Percentiles rank a stretch among this genome's conserved stretches.
phyloP scores from a whole-genome alignment of 1,140 invertebrate species.

The Cotesia typhae region DNA sequence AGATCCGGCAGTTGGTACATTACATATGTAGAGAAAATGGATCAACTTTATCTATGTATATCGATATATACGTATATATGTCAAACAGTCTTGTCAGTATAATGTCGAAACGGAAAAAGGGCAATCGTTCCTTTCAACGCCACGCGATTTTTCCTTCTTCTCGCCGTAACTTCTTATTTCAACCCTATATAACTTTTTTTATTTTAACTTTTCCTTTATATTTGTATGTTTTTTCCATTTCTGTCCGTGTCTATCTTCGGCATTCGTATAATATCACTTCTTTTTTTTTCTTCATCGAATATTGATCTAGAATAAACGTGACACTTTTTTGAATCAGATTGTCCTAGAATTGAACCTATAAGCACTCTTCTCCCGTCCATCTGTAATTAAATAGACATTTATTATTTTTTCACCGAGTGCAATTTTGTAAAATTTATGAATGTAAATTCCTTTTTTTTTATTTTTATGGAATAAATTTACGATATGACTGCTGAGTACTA shows the following conservation, averaged over 20 bases:
- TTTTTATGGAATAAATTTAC: no score
- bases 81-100: no score
- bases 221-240: neutral
- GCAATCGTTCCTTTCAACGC: conserved; percentile 5
- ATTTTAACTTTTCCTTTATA: neutral
- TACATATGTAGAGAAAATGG: conserved; percentile 12
- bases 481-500: no score
- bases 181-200: conserved; percentile 5
- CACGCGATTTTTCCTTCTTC: conserved; percentile 3
- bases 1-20: conserved; percentile 9
- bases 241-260: conserved; percentile 19
- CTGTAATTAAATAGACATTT: conserved; percentile 34
- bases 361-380: conserved; percentile 28
- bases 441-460: no score
- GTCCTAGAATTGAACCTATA: conserved; percentile 4
- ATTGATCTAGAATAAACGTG: conserved; percentile 35
- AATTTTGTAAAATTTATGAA: no score
- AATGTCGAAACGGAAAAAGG: conserved; percentile 15
- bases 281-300: conserved; percentile 27
- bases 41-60: neutral
- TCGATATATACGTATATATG: no score
- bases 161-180: neutral
- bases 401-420: conserved; percentile 5
- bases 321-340: conserved; percentile 29
- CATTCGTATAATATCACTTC: neutral